These are phyloP conservation scores for Timema cristinae DNA, from an alignment of 2,888 invertebrate species.

Conservation along the genomic window DNA sequence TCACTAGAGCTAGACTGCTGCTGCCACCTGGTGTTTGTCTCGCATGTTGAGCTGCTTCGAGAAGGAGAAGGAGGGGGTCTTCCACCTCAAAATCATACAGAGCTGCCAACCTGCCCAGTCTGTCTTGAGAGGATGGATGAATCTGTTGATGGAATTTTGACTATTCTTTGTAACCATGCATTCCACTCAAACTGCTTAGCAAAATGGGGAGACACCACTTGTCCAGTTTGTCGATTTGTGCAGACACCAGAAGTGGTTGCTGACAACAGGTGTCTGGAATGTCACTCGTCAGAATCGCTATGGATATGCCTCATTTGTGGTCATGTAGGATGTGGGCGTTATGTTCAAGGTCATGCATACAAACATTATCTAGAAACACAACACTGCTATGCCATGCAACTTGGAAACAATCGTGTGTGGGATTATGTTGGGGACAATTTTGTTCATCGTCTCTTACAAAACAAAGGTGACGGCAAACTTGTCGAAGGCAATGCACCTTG, in stretches of 20 bases:
- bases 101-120: slow-evolving; percentile 95
- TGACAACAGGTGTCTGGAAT: slow-evolving; percentile 66
- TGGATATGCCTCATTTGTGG: slow-evolving; percentile 99
- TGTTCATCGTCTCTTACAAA: slow-evolving; percentile 93
- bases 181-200: slow-evolving; percentile 94
- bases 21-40: slow-evolving; percentile 95
- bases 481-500: slow-evolving; percentile 63
- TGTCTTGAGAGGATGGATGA: slow-evolving; percentile 98
- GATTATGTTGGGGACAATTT: slow-evolving; percentile 98
- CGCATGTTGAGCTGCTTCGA: slow-evolving; percentile 78
- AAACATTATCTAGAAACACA: slow-evolving; percentile 90
- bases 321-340: slow-evolving; percentile 95
- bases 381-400: slow-evolving; percentile 95
- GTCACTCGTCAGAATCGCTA: slow-evolving; percentile 70
- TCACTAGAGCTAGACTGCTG: slow-evolving; percentile 86
- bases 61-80: slow-evolving; percentile 62
- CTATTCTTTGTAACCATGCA: slow-evolving; percentile 96
- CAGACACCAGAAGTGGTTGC: slow-evolving; percentile 77
- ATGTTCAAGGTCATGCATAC: slow-evolving; percentile 86
- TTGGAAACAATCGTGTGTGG: slow-evolving; percentile 97
- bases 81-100: slow-evolving; percentile 72
- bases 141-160: slow-evolving; percentile 94
- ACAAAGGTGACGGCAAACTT: slow-evolving; percentile 93
- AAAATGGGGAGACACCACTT: slow-evolving; percentile 95
- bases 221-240: slow-evolving; percentile 92